Evolutionary conservation across 2,113 vertebrate species (phyloP).

Genomic region (Capreolus pygargus): DNA sequence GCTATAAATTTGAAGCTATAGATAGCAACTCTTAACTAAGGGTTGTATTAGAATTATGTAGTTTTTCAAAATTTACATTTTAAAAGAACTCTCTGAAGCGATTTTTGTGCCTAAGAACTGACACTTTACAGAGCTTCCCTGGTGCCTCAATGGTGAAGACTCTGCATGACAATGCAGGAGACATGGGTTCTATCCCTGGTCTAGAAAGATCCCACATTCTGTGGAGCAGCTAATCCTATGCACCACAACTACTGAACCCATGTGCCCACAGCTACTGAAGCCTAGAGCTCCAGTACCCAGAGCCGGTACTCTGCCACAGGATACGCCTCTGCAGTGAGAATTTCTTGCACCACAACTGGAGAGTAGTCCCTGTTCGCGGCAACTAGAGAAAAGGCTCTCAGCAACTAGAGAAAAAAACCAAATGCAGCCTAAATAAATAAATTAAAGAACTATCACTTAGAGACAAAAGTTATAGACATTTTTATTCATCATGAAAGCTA

Average conservation of each 20-base stretch:
- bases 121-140: neutral
- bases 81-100: neutral
- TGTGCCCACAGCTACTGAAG: neutral
- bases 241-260: neutral
- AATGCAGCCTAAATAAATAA: neutral
- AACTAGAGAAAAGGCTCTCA: neutral
- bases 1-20: neutral
- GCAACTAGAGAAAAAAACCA: neutral
- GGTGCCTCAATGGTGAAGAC: neutral
- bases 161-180: neutral
- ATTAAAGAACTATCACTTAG: neutral
- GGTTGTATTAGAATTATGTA: neutral
- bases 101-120: neutral
- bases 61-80: slow-evolving; percentile 18
- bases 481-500: slow-evolving; percentile 7
- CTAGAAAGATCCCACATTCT: neutral
- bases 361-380: neutral
- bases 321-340: neutral
- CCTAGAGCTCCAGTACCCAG: neutral
- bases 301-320: neutral
- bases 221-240: neutral
- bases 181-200: neutral
- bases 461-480: neutral
- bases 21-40: neutral
- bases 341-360: neutral